These are phyloP conservation scores for Apodemus agrarius DNA, from an alignment of 2,797 vertebrate genomes.

Conservation along the genomic window DNA sequence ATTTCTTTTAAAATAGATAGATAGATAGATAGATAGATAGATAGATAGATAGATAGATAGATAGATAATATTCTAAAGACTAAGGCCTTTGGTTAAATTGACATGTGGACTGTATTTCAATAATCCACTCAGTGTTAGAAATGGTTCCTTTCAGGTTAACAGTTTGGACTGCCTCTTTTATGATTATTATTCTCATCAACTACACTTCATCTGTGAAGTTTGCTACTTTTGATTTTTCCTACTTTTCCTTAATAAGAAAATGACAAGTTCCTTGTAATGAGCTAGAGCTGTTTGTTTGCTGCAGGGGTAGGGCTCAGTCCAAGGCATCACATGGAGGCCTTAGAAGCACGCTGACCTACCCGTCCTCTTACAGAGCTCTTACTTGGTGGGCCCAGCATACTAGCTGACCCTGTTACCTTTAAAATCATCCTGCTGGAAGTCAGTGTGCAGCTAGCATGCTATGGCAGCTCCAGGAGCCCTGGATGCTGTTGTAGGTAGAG, in stretches of 20 bases:
- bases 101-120: slow-evolving; percentile 31
- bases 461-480: not conserved
- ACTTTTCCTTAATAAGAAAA: slow-evolving; percentile 54
- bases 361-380: not conserved
- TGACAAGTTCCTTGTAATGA: not conserved
- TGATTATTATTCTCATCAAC: slow-evolving; percentile 16
- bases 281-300: not conserved
- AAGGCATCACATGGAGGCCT: not conserved
- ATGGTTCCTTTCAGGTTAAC: not conserved
- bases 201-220: slow-evolving; percentile 28
- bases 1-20: slow-evolving; percentile 16
- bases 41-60: not conserved
- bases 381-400: not conserved
- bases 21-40: not conserved
- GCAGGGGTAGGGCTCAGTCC: not conserved
- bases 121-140: not conserved
- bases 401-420: not conserved
- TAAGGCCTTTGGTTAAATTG: slow-evolving; percentile 37
- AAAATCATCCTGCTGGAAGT: not conserved
- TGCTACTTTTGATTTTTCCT: not conserved
- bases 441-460: not conserved
- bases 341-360: not conserved
- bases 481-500: not conserved
- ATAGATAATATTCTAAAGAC: slow-evolving; percentile 47
- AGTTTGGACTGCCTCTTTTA: not conserved